Base-by-base conservation (phyloP, 1,140 invertebrate genomes). In the Drosophila arawakana region DNA sequence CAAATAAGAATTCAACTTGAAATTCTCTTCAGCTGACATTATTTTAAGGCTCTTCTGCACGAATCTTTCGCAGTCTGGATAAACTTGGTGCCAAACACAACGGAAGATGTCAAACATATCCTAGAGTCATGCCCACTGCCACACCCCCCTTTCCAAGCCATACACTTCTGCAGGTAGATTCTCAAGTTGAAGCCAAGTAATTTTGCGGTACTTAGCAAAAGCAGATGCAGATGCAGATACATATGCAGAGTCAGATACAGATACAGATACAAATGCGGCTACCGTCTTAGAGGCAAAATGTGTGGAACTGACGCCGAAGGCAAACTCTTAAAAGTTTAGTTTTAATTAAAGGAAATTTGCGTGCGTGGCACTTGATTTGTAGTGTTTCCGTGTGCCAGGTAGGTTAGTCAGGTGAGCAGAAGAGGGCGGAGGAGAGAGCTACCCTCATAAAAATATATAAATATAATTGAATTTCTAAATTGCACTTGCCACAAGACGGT, bases 381-480 rank as follows among this genome's bases (percentile, higher is more conserved):
- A 86, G 82, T 88, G 80, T 78, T 86, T 88, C 69, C 83, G 72
- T 72, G 43, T 61, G 69, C 8, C 25, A 25, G 25, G 49, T 34
- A 11, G 34, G 49, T 10, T 18, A 49, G 49, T 7, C 7, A 7
- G 25, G 57, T 13, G 25, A n/a, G 3, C 2, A 9, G 55, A 9
- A n/a, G 25, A 30, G 9, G 18, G 13, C 8, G 21, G 11, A 2
- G 7, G 39, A 30, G 10, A 21, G 15, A 49, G 50, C 25, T 58
- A 61, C 76, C 76, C 72, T 63, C 74, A 79, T 79, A 76, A 72
- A 73, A 69, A 73, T 76, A 82, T 88, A 88, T 85, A 84, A 88
- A 86, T 86, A 86, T 86, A 86, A 86, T 86, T 86, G 82, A 86
- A 86, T 74, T 86, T 86, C 83, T 86, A 88, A 86, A 86, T 86